Conservation (phyloP, 2,113 vertebrate species). For the Tinamus guttatus region DNA sequence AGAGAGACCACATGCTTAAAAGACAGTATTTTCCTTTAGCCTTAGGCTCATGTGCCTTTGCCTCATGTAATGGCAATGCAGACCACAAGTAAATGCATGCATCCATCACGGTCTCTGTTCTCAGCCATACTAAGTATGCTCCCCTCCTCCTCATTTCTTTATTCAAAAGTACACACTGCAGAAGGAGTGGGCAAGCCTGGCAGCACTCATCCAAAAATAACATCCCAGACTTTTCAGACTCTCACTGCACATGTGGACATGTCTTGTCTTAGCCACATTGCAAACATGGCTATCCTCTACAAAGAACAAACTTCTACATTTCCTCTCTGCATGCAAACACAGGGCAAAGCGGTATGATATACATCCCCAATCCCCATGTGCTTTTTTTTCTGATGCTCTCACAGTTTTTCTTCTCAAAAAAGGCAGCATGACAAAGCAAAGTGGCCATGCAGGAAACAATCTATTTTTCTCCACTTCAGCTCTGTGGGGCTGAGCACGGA, state of each 20-base stretch:
- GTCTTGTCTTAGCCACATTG: not conserved
- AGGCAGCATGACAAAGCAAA: not conserved
- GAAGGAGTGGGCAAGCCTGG: fast-evolving
- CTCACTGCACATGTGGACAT: not conserved
- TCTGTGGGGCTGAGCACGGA: not conserved
- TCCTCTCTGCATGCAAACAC: not conserved
- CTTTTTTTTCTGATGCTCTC: not conserved
- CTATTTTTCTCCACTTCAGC: not conserved
- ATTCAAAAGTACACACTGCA: not conserved
- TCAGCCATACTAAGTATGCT: not conserved
- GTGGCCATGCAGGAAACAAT: not conserved
- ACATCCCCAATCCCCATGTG: too few relatives aligned
- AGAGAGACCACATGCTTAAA: not conserved
- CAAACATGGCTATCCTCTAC: not conserved
- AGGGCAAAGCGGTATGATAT: not conserved
- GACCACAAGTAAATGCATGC: not conserved
- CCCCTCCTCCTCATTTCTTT: not conserved
- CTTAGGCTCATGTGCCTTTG: not conserved
- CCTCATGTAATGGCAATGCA: not conserved
- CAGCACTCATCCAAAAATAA: not conserved
- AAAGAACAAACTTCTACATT: not conserved
- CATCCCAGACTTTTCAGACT: not conserved
- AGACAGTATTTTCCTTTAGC: not conserved
- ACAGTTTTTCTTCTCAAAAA: not conserved
- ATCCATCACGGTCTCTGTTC: not conserved